A percentile compares a stretch with the other conserved stretches of the same genome.
Conservation (phyloP, 2,888 invertebrate species). For the Pyralis farinalis region DNA sequence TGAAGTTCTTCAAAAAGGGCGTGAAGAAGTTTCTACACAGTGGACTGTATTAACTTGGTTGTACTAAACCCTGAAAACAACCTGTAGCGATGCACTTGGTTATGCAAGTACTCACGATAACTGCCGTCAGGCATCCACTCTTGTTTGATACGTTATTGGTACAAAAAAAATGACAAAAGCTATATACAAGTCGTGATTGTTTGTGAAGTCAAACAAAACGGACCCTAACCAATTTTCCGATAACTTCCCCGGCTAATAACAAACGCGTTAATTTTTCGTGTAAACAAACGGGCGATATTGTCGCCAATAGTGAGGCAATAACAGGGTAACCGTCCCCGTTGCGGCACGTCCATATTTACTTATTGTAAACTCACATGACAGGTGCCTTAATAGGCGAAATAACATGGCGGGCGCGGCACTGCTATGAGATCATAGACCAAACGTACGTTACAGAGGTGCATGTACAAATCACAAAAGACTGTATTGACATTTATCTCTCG, state of each 20-base stretch:
- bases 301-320: constrained; percentile 69
- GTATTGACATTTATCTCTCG: too few relatives aligned
- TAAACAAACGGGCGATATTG: constrained; percentile 59
- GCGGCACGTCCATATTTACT: constrained; percentile 72
- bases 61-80: too few relatives aligned
- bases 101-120: too few relatives aligned
- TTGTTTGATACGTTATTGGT: too few relatives aligned
- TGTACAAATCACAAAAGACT: too few relatives aligned
- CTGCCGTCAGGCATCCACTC: too few relatives aligned
- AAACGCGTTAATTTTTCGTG: constrained; percentile 54
- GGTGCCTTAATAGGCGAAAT: constrained; percentile 76
- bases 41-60: too few relatives aligned
- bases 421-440: constrained; percentile 38
- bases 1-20: too few relatives aligned
- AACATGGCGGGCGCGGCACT: constrained; percentile 72
- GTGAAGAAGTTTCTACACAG: too few relatives aligned
- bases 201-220: constrained; percentile 11
- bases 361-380: constrained; percentile 81
- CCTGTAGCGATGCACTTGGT: too few relatives aligned
- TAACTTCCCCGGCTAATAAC: constrained; percentile 35
- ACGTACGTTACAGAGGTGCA: constrained; percentile 2
- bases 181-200: constrained; percentile 7
- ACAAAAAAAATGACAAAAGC: too few relatives aligned
- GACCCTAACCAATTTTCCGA: constrained; percentile 28
- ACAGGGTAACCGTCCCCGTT: constrained; percentile 54